These are phyloP conservation scores for Irena cyanogastra DNA, from an alignment of 2,113 vertebrate genomes.

Conservation along the genomic window DNA sequence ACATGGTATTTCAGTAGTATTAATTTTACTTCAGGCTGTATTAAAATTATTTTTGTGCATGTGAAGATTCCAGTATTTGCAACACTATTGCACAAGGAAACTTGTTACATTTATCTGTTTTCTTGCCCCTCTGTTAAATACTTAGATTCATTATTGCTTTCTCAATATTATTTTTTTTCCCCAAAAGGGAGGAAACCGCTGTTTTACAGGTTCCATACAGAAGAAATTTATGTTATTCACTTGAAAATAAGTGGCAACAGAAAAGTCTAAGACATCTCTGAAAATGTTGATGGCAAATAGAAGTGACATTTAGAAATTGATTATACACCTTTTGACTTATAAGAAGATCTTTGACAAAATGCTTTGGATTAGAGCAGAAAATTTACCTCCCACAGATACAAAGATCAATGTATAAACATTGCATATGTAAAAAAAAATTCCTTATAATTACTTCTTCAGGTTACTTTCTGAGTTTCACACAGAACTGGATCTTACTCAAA, in stretches of 20 bases:
- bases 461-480: neutral
- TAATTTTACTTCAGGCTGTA: neutral
- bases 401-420: neutral
- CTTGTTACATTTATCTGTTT: neutral
- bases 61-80: neutral
- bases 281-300: neutral
- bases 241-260: neutral
- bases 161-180: neutral
- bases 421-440: neutral
- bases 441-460: neutral
- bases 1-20: neutral
- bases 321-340: neutral
- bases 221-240: neutral
- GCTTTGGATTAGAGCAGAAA: neutral
- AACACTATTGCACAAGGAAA: neutral
- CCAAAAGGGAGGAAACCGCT: neutral
- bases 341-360: neutral
- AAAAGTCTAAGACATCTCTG: neutral
- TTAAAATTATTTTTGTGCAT: neutral
- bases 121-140: neutral
- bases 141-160: neutral
- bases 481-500: neutral
- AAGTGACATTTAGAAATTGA: neutral
- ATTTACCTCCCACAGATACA: neutral
- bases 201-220: neutral